These are phyloP conservation scores for Megastigmus dorsalis DNA, from an alignment of 2,888 invertebrate genomes.

Conservation along the genomic window DNA sequence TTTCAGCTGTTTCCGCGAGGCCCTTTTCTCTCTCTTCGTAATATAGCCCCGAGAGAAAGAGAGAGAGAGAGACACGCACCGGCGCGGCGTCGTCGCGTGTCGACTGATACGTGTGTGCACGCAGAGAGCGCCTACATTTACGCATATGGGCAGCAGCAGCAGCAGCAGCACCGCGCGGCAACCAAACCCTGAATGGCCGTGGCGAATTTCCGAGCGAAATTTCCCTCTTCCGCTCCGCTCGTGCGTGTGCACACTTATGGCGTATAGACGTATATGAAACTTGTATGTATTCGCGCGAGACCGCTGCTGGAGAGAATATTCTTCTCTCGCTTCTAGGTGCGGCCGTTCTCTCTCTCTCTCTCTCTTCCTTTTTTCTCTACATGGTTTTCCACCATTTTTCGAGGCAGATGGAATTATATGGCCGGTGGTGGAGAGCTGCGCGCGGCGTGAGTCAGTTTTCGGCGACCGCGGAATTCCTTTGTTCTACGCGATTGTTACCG, in stretches of 20 bases:
- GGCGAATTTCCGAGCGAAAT: constrained; percentile 30
- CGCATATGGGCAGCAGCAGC: background rate
- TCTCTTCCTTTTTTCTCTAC: background rate
- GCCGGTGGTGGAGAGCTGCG: too few species aligned
- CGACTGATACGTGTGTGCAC: background rate
- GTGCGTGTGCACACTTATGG: background rate
- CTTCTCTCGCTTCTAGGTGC: too few species aligned
- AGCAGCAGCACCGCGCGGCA: background rate
- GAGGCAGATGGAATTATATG: too few species aligned
- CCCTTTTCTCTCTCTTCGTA: background rate
- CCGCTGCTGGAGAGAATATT: too few species aligned
- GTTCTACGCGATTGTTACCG: background rate
- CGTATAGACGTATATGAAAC: background rate
- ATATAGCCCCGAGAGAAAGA: background rate
- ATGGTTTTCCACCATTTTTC: too few species aligned
- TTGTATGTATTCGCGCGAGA: background rate
- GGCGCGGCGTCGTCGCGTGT: background rate
- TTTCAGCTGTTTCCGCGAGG: constrained; percentile 1
- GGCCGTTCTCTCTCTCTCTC: background rate
- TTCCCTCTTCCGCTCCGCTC: constrained; percentile 12
- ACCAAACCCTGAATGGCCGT: constrained; percentile 4
- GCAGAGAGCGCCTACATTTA: background rate
- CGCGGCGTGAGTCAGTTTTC: constrained; percentile 12
- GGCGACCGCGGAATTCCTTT: constrained; percentile 9
- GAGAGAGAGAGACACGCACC: too few species aligned